Conservation (phyloP, 2,113 vertebrate genomes). For the Columbina picui region DNA sequence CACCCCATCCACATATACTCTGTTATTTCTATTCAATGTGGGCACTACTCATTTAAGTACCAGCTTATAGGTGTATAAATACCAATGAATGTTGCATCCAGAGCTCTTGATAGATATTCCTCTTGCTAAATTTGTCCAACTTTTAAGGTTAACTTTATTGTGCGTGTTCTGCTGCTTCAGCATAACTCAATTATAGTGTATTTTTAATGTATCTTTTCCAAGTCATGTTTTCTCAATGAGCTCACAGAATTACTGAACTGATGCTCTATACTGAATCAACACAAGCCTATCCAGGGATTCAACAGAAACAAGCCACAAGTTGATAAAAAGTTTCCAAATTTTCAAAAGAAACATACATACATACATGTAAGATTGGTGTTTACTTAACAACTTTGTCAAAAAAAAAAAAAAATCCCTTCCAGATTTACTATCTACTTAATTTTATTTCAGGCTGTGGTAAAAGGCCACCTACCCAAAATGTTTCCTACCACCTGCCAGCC, state of each 20-base stretch:
- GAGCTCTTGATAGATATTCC: background rate
- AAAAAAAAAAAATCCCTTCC: background rate
- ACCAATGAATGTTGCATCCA: background rate
- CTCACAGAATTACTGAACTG: background rate
- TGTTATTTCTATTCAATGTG: background rate
- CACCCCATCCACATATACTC: background rate
- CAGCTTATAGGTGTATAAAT: background rate
- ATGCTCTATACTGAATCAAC: background rate
- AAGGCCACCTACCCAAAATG: background rate
- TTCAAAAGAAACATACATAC: background rate
- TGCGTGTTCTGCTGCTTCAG: background rate
- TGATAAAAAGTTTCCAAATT: background rate
- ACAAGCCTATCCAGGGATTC: background rate
- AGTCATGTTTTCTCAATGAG: background rate
- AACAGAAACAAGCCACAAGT: background rate
- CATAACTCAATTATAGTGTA: background rate
- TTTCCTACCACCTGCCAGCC: slow-evolving; percentile 27
- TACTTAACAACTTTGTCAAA: background rate
- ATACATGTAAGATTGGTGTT: background rate
- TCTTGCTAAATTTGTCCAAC: background rate
- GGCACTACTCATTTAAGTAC: background rate
- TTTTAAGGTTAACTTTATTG: background rate
- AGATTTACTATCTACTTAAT: background rate
- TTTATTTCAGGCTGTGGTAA: background rate
- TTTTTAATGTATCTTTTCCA: background rate